Evolutionary conservation across 2,113 vertebrate species (phyloP).

Genomic region (Zosterops lateralis): DNA sequence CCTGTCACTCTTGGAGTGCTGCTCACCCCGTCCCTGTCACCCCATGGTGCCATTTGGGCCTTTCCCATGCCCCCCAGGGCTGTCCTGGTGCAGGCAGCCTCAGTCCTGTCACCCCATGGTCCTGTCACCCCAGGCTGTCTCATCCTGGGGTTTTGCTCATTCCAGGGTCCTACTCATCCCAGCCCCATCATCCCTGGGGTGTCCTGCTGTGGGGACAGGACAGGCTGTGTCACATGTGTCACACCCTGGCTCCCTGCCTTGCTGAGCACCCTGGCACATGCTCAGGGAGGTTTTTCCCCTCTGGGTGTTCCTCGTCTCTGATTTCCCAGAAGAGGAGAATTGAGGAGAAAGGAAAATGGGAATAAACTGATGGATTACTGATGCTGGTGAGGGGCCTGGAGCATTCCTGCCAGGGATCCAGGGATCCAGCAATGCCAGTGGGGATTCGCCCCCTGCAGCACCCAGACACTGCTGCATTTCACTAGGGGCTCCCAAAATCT

Average conservation of each 20-base stretch:
- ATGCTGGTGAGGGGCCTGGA: rapidly evolving
- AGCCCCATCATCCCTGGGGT: neutral
- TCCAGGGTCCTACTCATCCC: neutral
- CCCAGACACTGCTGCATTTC: neutral
- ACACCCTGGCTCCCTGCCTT: rapidly evolving
- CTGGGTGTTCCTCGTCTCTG: neutral
- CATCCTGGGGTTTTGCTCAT: neutral
- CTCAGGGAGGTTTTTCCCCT: neutral
- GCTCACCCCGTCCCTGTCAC: neutral
- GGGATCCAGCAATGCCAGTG: neutral
- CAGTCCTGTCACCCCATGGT: neutral
- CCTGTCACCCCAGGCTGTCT: neutral
- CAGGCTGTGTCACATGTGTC: rapidly evolving
- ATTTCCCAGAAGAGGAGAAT: neutral
- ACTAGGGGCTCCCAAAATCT: rapidly evolving
- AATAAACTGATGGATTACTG: rapidly evolving
- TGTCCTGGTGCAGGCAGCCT: neutral
- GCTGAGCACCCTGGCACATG: rapidly evolving
- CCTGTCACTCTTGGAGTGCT: neutral
- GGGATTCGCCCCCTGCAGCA: too few relatives aligned
- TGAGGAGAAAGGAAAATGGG: neutral
- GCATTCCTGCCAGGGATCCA: too few relatives aligned
- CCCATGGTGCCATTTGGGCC: rapidly evolving
- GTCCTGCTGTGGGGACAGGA: neutral
- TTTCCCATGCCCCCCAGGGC: neutral